Conservation (phyloP, 2,888 invertebrate genomes). For the Yponomeuta evonymella region DNA sequence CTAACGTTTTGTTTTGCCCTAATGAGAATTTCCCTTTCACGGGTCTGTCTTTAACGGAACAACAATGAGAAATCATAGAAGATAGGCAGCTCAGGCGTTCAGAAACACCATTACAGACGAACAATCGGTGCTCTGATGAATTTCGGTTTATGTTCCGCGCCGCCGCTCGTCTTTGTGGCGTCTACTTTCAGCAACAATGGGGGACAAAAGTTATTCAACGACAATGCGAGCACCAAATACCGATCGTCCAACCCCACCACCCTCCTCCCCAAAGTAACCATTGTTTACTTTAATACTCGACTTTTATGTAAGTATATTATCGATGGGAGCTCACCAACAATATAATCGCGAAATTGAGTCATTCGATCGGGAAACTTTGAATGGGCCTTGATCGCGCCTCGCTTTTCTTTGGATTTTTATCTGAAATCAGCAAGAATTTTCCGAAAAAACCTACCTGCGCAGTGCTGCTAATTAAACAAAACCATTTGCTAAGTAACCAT, state of each 20-base stretch:
- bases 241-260: conserved; percentile 61
- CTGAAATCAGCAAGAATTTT: background rate
- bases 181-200: conserved; percentile 73
- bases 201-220: conserved; percentile 77
- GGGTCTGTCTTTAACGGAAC: background rate
- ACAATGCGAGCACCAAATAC: conserved; percentile 77
- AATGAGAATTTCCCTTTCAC: background rate
- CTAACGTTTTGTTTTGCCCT: background rate
- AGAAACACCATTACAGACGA: conserved; percentile 60
- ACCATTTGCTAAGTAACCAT: conserved; percentile 45
- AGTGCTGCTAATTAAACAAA: background rate
- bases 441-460: background rate
- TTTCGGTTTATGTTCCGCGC: conserved; percentile 73
- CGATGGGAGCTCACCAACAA: conserved; percentile 41
- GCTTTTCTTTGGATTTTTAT: conserved; percentile 8
- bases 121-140: conserved; percentile 72
- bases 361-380: conserved; percentile 29
- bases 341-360: conserved; percentile 53
- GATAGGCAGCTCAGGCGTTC: conserved; percentile 18
- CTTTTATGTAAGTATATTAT: conserved; percentile 69
- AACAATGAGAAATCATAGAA: conserved; percentile 16
- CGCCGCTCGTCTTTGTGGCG: conserved; percentile 67
- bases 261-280: conserved; percentile 44
- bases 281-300: conserved; percentile 73
- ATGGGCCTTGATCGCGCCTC: conserved; percentile 13